phyloP scores from a whole-genome alignment of 2,888 invertebrate species.

The Nomada ferruginata region DNA sequence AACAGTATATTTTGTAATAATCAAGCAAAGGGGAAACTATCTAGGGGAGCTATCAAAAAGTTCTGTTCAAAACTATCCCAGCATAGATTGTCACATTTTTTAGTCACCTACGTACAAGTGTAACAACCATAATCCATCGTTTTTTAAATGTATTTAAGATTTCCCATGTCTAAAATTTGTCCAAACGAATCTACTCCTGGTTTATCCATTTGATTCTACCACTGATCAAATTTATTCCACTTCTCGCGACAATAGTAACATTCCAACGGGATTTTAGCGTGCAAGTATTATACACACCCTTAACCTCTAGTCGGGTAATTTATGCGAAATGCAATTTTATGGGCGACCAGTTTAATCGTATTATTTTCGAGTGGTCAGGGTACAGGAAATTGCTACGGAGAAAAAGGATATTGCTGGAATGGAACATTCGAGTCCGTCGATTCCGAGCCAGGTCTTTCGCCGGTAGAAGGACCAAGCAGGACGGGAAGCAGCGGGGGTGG shows the following conservation, averaged over 20 bases:
- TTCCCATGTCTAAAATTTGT: not conserved
- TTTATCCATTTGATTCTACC: too few relatives aligned
- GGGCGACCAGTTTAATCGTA: slow-evolving; percentile 36
- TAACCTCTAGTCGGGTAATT: not conserved
- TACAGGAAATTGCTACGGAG: slow-evolving; percentile 41
- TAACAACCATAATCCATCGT: not conserved
- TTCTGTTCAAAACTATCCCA: too few relatives aligned
- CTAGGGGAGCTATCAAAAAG: too few relatives aligned
- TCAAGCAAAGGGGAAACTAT: too few relatives aligned
- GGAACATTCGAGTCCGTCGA: slow-evolving; percentile 60
- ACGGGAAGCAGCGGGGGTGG: slow-evolving; percentile 70
- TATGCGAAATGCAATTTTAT: slow-evolving; percentile 45
- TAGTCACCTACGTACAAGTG: too few relatives aligned
- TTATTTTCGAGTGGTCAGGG: slow-evolving; percentile 51
- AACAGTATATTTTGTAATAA: too few relatives aligned
- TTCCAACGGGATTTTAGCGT: too few relatives aligned
- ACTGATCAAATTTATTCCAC: too few relatives aligned
- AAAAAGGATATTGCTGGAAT: slow-evolving; percentile 49
- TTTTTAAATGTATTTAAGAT: not conserved
- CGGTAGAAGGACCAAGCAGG: slow-evolving; percentile 65
- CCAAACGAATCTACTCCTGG: too few relatives aligned
- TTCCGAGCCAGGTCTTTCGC: slow-evolving; percentile 48
- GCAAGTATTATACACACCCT: not conserved
- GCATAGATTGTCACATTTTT: too few relatives aligned
- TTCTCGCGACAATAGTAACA: too few relatives aligned